Evolutionary conservation across 2,888 invertebrate genomes (phyloP), one percentile per base, ranked within the genome.

Genomic region (Yponomeuta cagnagella): DNA sequence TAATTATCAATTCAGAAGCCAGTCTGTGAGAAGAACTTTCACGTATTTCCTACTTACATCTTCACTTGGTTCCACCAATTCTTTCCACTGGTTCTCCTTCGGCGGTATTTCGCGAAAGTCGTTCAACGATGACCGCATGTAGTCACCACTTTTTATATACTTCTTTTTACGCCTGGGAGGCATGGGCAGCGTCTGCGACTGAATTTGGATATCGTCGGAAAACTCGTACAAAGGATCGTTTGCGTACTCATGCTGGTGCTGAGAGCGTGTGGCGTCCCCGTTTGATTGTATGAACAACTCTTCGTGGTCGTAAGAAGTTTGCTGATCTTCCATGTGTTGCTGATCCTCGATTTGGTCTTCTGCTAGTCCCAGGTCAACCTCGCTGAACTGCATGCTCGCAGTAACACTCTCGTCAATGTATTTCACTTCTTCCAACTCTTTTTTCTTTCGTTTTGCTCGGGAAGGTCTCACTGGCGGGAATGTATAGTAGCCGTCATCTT

Each of bases 381-480:
- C 91, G 76, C 88, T 90, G 73, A 92, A 90, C 73, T 91, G 90
- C 78, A 89, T 83, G 74, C 88, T 90, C 37, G 82, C 84, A 73
- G 85, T 84, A n/a, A 86, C 79, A 76, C 85, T 89, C 10, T 91
- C 90, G 69, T 92, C 92, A 52, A 91, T 91, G 73, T 89, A 92
- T 70, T 86, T 82, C 63, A 90, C 86, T 2, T 82, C 76, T 74
- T 90, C 89, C 4, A 80, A n/a, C 52, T 73, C 74, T 73, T 86
- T 90, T 78, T 92, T 92, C 87, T 90, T 90, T 77, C 93, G 91
- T 76, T 93, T 94, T 63, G 91, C 91, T 75, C 94, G 85, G 71
- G 92, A 93, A 31, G 94, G 94, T 74, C 94, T 86, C 15, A 93
- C 90, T 9, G 94, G 94, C 68, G 91, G 91, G 81, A 92, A 93